phyloP scores from a whole-genome alignment of 2,888 invertebrate species.

The Luperina nickerlii region DNA sequence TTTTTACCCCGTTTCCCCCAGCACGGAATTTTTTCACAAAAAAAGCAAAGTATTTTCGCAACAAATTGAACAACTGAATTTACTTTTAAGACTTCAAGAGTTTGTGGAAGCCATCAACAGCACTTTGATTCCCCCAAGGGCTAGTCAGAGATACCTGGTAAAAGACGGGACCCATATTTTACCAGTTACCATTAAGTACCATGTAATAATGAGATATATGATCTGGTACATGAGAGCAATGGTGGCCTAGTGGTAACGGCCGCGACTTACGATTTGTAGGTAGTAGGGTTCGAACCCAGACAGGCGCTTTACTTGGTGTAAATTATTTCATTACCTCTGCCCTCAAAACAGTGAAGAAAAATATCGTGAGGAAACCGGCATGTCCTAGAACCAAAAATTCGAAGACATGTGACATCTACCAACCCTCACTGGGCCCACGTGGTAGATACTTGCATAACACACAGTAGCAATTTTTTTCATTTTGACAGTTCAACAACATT shows the following conservation, averaged over 20 bases:
- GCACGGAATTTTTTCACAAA: constrained; percentile 51
- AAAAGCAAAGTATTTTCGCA: constrained; percentile 40
- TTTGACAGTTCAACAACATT: background rate
- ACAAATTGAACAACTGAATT: constrained; percentile 32
- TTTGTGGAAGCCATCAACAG: background rate
- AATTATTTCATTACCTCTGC: no score
- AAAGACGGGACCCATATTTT: background rate
- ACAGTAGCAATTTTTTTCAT: background rate
- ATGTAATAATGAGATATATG: background rate
- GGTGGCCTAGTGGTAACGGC: no score
- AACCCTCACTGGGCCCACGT: no score
- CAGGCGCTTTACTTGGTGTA: no score
- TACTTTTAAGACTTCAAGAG: background rate
- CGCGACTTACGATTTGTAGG: no score
- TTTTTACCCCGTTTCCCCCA: constrained; percentile 20
- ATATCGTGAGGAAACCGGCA: no score
- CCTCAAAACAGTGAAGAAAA: no score
- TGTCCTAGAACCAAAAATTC: no score
- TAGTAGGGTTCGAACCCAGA: no score
- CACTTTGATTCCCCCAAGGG: background rate
- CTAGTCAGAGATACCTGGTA: no score
- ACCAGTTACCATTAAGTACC: background rate
- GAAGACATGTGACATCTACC: no score
- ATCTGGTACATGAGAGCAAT: no score
- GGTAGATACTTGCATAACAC: background rate